A percentile compares a stretch with the other conserved stretches of the same genome.
Evolutionary conservation across 2,797 vertebrate species (phyloP).

Genomic region (Kryptopterus vitreolus): DNA sequence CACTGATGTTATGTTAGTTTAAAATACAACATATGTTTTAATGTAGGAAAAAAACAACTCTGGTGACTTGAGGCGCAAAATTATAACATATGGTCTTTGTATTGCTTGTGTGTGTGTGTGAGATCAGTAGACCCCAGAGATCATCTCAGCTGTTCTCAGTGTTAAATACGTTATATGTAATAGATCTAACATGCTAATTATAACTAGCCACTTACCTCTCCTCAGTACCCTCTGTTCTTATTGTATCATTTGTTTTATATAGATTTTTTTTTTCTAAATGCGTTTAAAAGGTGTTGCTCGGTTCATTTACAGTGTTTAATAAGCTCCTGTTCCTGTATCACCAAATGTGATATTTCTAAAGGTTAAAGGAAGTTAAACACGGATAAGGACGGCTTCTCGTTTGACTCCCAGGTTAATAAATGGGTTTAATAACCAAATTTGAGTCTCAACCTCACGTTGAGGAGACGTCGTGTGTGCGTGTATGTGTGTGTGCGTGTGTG

Average conservation of each 20-base stretch:
- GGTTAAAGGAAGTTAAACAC: neutral
- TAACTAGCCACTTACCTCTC: neutral
- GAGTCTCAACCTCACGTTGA: constrained; percentile 24
- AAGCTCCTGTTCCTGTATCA: neutral
- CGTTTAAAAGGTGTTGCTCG: neutral
- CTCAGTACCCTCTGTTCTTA: no score
- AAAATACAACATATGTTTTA: no score
- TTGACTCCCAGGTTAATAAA: neutral
- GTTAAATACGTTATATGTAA: no score
- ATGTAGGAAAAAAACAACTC: no score
- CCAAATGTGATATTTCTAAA: neutral
- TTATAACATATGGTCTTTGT: no score
- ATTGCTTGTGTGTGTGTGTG: no score
- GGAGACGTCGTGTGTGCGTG: no score
- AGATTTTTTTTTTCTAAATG: neutral
- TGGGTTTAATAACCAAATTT: no score
- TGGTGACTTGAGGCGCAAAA: no score
- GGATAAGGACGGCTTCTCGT: neutral
- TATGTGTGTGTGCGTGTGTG: constrained; percentile 13
- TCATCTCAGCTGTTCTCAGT: no score
- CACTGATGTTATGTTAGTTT: no score
- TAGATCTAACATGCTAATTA: neutral
- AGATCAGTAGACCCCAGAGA: no score
- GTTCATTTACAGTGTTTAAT: neutral
- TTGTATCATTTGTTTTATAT: neutral